Evolutionary conservation across 2,797 vertebrate species (phyloP).

Genomic region (Sciurus vulgaris): DNA sequence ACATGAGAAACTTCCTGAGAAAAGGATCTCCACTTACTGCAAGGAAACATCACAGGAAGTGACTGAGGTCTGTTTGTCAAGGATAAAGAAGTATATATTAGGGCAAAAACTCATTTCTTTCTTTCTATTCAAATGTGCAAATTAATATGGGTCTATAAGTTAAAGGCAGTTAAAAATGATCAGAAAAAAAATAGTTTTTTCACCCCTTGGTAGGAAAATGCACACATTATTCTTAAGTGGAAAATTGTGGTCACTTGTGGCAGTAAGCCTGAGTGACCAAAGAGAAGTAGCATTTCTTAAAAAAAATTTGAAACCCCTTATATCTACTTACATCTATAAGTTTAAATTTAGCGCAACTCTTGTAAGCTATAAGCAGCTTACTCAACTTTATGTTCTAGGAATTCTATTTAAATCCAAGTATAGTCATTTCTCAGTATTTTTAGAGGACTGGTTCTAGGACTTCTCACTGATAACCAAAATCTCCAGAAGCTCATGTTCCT

Average conservation of each 20-base stretch:
- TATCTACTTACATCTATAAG: not conserved
- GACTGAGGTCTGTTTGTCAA: constrained; percentile 61
- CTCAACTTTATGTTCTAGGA: constrained; percentile 35
- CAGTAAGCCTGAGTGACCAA: not conserved
- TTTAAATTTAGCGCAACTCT: not conserved
- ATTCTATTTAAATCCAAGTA: constrained; percentile 47
- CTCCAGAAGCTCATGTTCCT: not conserved
- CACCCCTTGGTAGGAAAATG: not conserved
- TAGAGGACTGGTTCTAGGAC: not conserved
- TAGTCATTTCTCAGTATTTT: not conserved
- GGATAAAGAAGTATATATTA: constrained; percentile 74
- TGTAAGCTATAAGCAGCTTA: not conserved
- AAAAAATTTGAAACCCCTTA: no score
- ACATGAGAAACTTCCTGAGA: constrained; percentile 68
- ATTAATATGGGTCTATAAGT: not conserved
- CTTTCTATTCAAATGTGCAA: constrained; percentile 8
- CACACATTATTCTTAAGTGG: not conserved
- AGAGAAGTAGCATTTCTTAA: constrained; percentile 1
- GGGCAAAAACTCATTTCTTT: constrained; percentile 25
- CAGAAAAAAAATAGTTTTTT: not conserved
- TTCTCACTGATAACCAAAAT: not conserved
- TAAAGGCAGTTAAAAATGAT: constrained; percentile 26
- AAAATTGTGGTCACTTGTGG: not conserved
- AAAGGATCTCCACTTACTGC: constrained; percentile 59
- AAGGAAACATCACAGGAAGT: constrained; percentile 76